Base-by-base conservation (phyloP, 2,113 vertebrate genomes). In the Scalopus aquaticus region DNA sequence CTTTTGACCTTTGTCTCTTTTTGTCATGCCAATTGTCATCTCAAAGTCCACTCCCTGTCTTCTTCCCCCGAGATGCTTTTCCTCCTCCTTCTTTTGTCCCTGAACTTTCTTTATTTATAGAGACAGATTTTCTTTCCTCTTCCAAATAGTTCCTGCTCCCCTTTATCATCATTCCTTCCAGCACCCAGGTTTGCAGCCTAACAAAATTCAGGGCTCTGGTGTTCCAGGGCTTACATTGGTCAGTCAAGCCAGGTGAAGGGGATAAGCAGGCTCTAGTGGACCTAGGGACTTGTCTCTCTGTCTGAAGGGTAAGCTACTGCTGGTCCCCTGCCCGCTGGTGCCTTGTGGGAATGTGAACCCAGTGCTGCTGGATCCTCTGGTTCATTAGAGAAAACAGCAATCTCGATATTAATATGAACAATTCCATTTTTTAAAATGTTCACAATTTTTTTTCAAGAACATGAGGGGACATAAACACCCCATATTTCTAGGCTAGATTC, bases 71-170 rank as follows among this genome's bases (percentile, higher is more conserved):
- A 51, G 39, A 42, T 88, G 35, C 70, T 78, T 94, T 94, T 54
- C 67, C 76, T 90, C 32, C 46, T 82, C 69, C 17, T 54, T 73
- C 42, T 88, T 81, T 94, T 92, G 35, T 44, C 81, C 42, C 46
- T 76, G 51, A 64, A 24, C 58, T 84, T 91, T 91, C 65, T 84
- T 91, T 91, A 60, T 83, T 78, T 96, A 73, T 37, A 51, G 80
- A 93, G 16, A 79, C 1, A 42, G 9, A 9, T 78, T 49, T 90
- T 90, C 24, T 87, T 20, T 89, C 30, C 28, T 89, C 49, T 90
- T 5, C 76, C 56, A 88, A 42, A 83, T 72, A 49, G 58, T 37
- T 67, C 58, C 46, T 91, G 28, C 3, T 30, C 42, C n/a, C 39
- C 58, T 30, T 17, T 39, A 37, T 37, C 46, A 44, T 30, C n/a